phyloP scores from a whole-genome alignment of 2,888 invertebrate species.

The Troides aeacus region DNA sequence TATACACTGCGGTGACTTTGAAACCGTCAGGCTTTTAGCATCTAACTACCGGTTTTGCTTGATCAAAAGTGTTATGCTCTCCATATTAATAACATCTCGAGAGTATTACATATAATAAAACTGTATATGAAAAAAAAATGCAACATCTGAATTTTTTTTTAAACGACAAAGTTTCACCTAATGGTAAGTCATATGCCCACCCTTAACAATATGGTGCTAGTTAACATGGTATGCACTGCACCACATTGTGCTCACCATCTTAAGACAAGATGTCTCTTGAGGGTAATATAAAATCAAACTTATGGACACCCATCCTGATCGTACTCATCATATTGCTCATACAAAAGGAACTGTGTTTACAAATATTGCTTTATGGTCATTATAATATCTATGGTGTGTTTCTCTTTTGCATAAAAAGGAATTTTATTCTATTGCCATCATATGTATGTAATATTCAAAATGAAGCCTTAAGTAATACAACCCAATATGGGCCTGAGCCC shows the following conservation, averaged over 20 bases:
- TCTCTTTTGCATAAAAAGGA: background rate
- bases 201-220: too few relatives aligned
- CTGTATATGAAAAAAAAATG: too few relatives aligned
- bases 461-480: background rate
- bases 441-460: background rate
- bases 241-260: too few relatives aligned
- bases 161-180: too few relatives aligned
- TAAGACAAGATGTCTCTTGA: too few relatives aligned
- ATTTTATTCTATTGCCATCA: background rate
- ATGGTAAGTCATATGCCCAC: too few relatives aligned
- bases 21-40: constrained; percentile 21
- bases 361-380: background rate
- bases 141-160: too few relatives aligned
- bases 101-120: background rate
- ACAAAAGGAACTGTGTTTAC: background rate
- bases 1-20: constrained; percentile 51
- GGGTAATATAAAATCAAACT: too few relatives aligned
- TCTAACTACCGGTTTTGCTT: background rate
- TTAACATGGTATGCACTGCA: too few relatives aligned
- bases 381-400: background rate
- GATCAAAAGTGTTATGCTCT: constrained; percentile 23
- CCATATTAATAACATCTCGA: background rate
- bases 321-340: too few relatives aligned
- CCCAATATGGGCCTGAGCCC: background rate
- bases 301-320: too few relatives aligned